Percentiles rank a stretch among this genome's conserved stretches.
Conservation (phyloP, 1,140 invertebrate species). For the Chironomus striatipennis region DNA sequence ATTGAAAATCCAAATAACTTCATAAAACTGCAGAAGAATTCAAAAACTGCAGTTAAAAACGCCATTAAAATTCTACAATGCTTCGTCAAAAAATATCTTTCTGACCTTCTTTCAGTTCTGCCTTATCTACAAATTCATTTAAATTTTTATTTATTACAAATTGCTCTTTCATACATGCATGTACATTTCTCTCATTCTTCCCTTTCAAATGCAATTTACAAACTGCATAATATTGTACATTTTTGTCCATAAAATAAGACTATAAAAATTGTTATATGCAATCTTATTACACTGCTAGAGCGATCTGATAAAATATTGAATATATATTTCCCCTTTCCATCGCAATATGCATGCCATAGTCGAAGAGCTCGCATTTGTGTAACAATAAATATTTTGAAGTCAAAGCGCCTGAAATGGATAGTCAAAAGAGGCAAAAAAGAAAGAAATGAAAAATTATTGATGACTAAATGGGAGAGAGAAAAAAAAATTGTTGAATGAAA, state of each 20-base stretch:
- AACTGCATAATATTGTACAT: neutral
- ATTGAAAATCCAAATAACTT: no score
- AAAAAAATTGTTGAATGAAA: neutral
- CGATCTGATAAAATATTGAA: conserved; percentile 14
- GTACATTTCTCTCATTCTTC: neutral
- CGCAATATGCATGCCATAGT: neutral
- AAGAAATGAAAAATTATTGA: conserved; percentile 15
- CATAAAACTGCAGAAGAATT: no score
- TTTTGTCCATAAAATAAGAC: neutral
- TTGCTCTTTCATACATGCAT: neutral
- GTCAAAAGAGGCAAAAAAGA: neutral
- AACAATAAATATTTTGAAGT: conserved; percentile 14
- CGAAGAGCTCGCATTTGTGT: conserved; percentile 2
- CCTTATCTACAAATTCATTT: no score
- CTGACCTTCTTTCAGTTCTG: no score
- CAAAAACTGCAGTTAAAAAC: no score
- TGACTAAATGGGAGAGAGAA: neutral
- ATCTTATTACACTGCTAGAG: neutral
- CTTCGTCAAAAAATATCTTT: no score
- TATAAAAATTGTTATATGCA: neutral
- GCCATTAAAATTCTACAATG: no score
- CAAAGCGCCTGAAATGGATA: neutral
- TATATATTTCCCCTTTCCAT: no score
- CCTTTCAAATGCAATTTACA: neutral
- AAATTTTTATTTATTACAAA: neutral